Evolutionary conservation across 1,140 invertebrate species (phyloP).

Genomic region (Octopus bimaculoides): DNA sequence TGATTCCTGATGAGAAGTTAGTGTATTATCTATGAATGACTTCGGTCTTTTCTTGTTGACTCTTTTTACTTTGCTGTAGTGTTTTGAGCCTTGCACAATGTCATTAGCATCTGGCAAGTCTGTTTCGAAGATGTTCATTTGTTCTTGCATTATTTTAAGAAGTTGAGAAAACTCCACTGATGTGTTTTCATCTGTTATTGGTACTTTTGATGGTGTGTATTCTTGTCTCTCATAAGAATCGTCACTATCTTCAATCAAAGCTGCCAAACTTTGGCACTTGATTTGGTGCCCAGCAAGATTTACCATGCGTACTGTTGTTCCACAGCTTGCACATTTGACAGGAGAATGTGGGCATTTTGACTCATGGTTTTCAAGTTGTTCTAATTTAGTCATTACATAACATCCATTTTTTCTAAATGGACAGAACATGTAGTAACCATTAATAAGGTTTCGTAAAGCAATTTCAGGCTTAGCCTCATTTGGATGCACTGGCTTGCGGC

Average conservation of each 20-base stretch:
- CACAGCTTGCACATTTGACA: slow-evolving; percentile 46
- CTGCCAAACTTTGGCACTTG: slow-evolving; percentile 40
- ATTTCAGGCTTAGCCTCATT: slow-evolving; percentile 40
- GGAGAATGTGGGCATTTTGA: slow-evolving; percentile 38
- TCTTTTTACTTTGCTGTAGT: background rate
- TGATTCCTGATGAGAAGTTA: slow-evolving; percentile 23
- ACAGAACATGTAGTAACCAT: slow-evolving; percentile 43
- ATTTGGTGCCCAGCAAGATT: slow-evolving; percentile 47
- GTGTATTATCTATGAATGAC: slow-evolving; percentile 1
- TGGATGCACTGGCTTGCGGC: slow-evolving; percentile 32
- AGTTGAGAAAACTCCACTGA: slow-evolving; percentile 32
- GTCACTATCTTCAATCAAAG: slow-evolving; percentile 30
- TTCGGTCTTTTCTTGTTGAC: background rate
- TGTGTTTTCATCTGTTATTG: slow-evolving; percentile 19
- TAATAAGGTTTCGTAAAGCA: slow-evolving; percentile 48
- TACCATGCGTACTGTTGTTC: slow-evolving; percentile 29
- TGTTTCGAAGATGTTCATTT: slow-evolving; percentile 37
- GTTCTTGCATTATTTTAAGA: slow-evolving; percentile 35
- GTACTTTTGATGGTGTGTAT: slow-evolving; percentile 7
- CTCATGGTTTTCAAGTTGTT: slow-evolving; percentile 34
- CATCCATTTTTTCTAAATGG: slow-evolving; percentile 41
- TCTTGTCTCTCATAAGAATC: slow-evolving; percentile 15
- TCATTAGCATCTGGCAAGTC: slow-evolving; percentile 34
- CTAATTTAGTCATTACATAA: slow-evolving; percentile 39
- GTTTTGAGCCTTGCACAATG: slow-evolving; percentile 22